Conservation (phyloP, 2,113 vertebrate species). For the Odontophorus gujanensis region DNA sequence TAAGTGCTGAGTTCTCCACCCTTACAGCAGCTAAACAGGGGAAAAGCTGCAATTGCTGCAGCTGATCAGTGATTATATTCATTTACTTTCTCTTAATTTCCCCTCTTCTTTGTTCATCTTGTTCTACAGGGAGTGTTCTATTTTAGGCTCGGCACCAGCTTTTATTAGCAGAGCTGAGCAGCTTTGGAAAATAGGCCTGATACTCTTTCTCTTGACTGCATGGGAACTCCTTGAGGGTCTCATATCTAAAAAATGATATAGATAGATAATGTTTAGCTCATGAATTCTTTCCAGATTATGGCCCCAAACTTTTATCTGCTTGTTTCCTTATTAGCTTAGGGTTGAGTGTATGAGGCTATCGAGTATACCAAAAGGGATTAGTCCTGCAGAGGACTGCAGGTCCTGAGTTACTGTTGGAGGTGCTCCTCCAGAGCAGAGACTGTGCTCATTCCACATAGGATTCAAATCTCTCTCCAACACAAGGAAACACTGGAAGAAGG, state of each 20-base stretch:
- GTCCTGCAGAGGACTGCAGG: background rate
- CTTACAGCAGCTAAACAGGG: background rate
- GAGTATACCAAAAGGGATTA: background rate
- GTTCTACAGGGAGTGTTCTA: background rate
- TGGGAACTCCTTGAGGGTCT: background rate
- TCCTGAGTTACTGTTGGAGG: background rate
- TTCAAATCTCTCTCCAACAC: rapidly evolving
- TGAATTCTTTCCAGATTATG: slow-evolving; percentile 2
- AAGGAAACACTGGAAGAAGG: background rate
- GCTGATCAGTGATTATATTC: background rate
- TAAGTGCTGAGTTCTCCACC: background rate
- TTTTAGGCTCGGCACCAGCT: background rate
- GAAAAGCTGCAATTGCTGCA: background rate
- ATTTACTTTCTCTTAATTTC: background rate
- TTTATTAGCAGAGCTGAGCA: background rate
- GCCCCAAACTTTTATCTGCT: background rate
- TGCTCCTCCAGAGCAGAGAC: background rate
- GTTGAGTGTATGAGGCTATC: background rate
- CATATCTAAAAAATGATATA: slow-evolving; percentile 1
- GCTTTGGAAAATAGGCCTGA: background rate
- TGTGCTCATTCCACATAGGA: rapidly evolving
- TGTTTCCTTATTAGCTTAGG: slow-evolving; percentile 35
- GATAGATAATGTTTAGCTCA: slow-evolving; percentile 28
- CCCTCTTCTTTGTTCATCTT: background rate
- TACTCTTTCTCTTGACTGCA: background rate